A percentile compares a stretch with the other conserved stretches of the same genome.
Evolutionary conservation across 2,797 vertebrate genomes (phyloP).

Genomic region (Falco berigora): DNA sequence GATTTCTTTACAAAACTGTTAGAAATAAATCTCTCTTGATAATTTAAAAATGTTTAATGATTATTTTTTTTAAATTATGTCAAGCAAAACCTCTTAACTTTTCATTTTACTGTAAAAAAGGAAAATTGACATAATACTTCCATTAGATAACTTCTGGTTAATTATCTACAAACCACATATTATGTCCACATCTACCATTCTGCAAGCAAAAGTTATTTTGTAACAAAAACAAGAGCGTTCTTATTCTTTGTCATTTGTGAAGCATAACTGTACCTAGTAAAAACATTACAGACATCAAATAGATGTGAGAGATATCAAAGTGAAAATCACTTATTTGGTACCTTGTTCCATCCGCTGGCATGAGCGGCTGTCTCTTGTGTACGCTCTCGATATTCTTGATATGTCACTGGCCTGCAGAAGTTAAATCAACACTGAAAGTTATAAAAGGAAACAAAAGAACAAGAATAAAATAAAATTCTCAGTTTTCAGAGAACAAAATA

Average conservation of each 20-base stretch:
- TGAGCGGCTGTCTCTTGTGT: conserved; percentile 74
- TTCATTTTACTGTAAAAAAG: not conserved
- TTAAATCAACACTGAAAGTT: conserved; percentile 61
- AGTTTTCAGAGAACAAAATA: not conserved
- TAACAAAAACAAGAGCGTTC: not conserved
- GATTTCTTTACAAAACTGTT: not conserved
- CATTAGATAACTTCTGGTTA: not conserved
- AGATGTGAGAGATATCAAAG: not conserved
- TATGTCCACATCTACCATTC: not conserved
- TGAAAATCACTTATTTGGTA: conserved; percentile 55
- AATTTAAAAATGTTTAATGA: not conserved
- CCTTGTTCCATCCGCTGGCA: conserved; percentile 87
- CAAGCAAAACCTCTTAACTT: not conserved
- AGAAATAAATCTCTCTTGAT: not conserved
- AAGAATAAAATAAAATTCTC: not conserved
- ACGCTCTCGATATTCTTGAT: conserved; percentile 80
- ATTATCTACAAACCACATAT: not conserved
- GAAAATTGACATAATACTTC: not conserved
- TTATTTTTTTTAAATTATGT: not conserved
- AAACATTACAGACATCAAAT: not conserved
- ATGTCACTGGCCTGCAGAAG: conserved; percentile 84
- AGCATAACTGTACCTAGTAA: not conserved
- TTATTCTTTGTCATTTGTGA: not conserved
- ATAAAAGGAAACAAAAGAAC: conserved; percentile 44
- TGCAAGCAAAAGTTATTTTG: not conserved